Evolutionary conservation across 92 coral and sea anemone species (phyloP).

Genomic region (Heteractis magnifica): DNA sequence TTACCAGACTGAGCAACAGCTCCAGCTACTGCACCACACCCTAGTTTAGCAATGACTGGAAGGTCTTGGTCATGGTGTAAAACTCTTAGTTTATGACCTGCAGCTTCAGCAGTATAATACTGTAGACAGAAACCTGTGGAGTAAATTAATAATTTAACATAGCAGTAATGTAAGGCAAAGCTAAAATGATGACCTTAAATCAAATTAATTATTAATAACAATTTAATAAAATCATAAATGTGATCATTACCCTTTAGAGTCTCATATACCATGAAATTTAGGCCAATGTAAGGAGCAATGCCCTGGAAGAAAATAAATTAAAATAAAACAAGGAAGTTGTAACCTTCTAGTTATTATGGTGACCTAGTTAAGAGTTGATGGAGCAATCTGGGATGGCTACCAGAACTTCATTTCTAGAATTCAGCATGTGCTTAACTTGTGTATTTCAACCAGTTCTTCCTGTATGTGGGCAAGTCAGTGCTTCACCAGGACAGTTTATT

Average conservation of each 20-base stretch:
- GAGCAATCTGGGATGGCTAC: no score
- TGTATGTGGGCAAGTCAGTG: no score
- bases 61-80: conserved; percentile 61
- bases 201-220: not conserved
- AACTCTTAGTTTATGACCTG: conserved; percentile 68
- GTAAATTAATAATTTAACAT: no score
- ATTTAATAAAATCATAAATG: not conserved
- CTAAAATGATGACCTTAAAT: no score
- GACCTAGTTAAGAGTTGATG: no score
- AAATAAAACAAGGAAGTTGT: not conserved
- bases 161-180: no score
- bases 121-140: conserved; percentile 42
- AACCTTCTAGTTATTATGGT: no score
- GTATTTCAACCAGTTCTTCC: no score
- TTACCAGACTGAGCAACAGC: conserved; percentile 78
- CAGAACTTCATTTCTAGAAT: no score
- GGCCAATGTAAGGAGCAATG: conserved; percentile 72
- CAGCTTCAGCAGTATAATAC: conserved; percentile 64
- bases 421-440: no score
- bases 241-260: conserved; percentile 54
- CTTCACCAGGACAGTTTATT: no score
- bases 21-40: conserved; percentile 77
- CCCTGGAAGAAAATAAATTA: conserved; percentile 36
- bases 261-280: conserved; percentile 73
- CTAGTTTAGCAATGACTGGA: conserved; percentile 62